These are phyloP conservation scores for Ceriagrion tenellum DNA, from an alignment of 2,888 invertebrate species.

Conservation along the genomic window DNA sequence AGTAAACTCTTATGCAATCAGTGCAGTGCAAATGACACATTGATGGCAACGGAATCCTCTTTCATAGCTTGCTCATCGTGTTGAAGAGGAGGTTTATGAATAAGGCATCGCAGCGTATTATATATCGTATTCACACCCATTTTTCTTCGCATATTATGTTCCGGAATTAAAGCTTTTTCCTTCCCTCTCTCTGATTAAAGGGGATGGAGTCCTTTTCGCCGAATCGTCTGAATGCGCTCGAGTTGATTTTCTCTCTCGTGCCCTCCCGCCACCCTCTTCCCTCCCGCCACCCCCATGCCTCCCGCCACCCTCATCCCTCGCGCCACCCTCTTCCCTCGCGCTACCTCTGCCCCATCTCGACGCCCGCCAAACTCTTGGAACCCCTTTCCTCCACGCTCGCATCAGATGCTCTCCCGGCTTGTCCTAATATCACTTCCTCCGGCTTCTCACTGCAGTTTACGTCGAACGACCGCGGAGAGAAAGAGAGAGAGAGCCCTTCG, in stretches of 20 bases:
- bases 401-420: no score
- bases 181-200: conserved; percentile 29
- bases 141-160: background rate
- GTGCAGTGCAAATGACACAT: no score
- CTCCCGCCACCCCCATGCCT: background rate
- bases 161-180: conserved; percentile 8
- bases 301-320: background rate
- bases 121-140: background rate
- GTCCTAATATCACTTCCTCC: background rate
- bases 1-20: no score
- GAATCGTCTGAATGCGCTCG: background rate
- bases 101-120: background rate
- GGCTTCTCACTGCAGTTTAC: background rate
- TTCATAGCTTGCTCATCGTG: background rate
- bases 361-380: no score
- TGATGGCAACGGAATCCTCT: background rate
- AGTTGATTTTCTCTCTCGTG: background rate
- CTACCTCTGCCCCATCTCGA: no score
- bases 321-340: no score
- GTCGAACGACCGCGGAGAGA: background rate
- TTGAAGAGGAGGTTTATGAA: background rate
- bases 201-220: conserved; percentile 17
- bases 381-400: no score
- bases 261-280: background rate
- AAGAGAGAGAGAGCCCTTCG: no score